Conservation (phyloP, 2,113 vertebrate species). For the Alectura lathami region DNA sequence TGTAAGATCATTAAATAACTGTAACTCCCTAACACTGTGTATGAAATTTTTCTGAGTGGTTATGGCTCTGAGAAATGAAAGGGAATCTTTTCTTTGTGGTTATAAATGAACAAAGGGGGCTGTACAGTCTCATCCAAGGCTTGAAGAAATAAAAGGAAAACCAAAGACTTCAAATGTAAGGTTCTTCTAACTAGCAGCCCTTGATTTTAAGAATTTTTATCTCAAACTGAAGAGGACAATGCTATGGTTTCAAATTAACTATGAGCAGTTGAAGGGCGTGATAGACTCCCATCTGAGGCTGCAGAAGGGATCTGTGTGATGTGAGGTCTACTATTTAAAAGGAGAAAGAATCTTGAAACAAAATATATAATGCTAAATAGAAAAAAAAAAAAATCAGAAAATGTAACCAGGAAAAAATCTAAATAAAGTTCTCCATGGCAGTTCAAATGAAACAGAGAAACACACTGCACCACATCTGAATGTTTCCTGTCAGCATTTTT, state of each 20-base stretch:
- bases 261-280: neutral
- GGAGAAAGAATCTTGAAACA: neutral
- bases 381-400: neutral
- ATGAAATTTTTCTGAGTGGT: neutral
- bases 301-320: neutral
- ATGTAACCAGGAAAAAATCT: neutral
- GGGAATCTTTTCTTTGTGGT: constrained; percentile 43
- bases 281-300: neutral
- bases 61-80: constrained; percentile 15
- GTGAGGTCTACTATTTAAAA: neutral
- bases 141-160: constrained; percentile 49
- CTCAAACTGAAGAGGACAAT: constrained; percentile 22
- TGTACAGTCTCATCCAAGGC: neutral
- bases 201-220: constrained; percentile 67
- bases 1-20: constrained; percentile 15
- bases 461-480: too few species aligned
- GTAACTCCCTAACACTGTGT: neutral
- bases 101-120: constrained; percentile 51
- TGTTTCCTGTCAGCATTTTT: neutral
- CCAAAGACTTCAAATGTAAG: constrained; percentile 39
- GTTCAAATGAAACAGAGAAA: neutral
- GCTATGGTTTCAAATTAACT: constrained; percentile 21
- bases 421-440: neutral
- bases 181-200: constrained; percentile 25
- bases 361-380: neutral